Conservation (phyloP, 2,113 vertebrate species). For the Polypterus senegalus region DNA sequence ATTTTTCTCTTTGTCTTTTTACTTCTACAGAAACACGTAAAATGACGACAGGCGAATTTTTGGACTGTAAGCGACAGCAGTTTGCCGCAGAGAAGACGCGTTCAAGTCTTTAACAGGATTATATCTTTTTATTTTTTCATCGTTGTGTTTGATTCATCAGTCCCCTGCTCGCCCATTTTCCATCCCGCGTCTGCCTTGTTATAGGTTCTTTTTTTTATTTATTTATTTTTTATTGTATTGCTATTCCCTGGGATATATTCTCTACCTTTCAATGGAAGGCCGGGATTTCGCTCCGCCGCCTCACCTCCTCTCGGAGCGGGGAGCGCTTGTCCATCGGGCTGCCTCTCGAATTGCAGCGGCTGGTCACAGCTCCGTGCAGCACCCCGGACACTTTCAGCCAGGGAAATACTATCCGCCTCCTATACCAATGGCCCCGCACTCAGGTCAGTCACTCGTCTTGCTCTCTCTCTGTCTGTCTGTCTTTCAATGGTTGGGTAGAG, state of each 20-base stretch:
- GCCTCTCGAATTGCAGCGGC: slow-evolving; percentile 69
- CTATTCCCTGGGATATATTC: too few relatives aligned
- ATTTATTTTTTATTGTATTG: too few relatives aligned
- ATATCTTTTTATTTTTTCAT: slow-evolving; percentile 35
- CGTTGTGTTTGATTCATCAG: too few relatives aligned
- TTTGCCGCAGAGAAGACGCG: slow-evolving; percentile 48
- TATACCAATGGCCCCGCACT: slow-evolving; percentile 87
- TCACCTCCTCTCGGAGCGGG: slow-evolving; percentile 80
- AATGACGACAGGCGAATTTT: slow-evolving; percentile 50
- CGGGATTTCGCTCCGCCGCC: slow-evolving; percentile 86
- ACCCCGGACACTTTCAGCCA: slow-evolving; percentile 75
- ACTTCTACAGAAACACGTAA: slow-evolving; percentile 42
- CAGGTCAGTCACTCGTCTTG: slow-evolving; percentile 61
- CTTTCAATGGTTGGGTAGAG: too few relatives aligned
- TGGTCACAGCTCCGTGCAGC: slow-evolving; percentile 71
- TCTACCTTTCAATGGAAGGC: slow-evolving; percentile 69
- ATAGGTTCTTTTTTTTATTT: too few relatives aligned
- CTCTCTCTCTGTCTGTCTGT: too few relatives aligned
- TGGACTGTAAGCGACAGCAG: slow-evolving; percentile 43
- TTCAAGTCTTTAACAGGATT: slow-evolving; percentile 48
- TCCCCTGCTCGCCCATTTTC: too few relatives aligned
- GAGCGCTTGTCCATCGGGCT: slow-evolving; percentile 74
- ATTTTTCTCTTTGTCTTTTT: slow-evolving; percentile 14
- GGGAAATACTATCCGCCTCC: slow-evolving; percentile 89
- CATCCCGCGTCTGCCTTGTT: too few relatives aligned